Conservation (phyloP, 2,888 invertebrate species). For the Stenchaetothrips biformis region DNA sequence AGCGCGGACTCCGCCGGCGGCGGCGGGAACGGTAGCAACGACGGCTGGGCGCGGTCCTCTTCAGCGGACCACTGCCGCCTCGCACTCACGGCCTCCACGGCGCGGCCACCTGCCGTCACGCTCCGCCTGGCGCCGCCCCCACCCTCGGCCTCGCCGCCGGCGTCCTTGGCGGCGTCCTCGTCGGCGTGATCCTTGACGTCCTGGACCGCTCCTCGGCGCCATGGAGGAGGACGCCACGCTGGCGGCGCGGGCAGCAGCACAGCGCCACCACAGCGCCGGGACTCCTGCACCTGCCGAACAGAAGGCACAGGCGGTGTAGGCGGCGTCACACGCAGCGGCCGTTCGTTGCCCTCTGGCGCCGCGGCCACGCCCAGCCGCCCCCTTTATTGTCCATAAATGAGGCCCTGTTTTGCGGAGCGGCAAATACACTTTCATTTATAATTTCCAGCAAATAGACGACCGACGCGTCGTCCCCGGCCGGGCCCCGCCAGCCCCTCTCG, state of each 20-base stretch:
- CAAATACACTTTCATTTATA: not conserved
- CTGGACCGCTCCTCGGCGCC: not conserved
- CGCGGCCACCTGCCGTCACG: not conserved
- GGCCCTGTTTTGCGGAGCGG: not conserved
- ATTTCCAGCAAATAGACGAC: not conserved
- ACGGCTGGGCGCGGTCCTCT: no score
- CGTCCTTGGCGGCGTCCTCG: not conserved
- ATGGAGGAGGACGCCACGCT: not conserved
- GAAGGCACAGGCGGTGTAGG: not conserved
- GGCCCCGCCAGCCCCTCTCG: not conserved
- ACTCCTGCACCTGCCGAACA: not conserved
- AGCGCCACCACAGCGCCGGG: not conserved
- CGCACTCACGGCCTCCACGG: not conserved
- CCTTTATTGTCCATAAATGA: constrained; percentile 1
- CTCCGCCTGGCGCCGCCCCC: not conserved
- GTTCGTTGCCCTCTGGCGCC: not conserved
- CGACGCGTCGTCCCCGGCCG: not conserved
- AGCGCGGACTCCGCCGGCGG: no score
- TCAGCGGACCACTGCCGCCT: not conserved
- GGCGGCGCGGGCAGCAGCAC: not conserved
- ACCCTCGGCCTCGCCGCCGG: not conserved
- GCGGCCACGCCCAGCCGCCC: not conserved
- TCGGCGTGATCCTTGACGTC: not conserved
- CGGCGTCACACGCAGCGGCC: not conserved
- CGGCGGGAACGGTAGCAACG: not conserved